Percentiles rank a stretch among this genome's conserved stretches.
phyloP scores from a whole-genome alignment of 2,113 vertebrate genomes.

The Tylochromis polylepis region DNA sequence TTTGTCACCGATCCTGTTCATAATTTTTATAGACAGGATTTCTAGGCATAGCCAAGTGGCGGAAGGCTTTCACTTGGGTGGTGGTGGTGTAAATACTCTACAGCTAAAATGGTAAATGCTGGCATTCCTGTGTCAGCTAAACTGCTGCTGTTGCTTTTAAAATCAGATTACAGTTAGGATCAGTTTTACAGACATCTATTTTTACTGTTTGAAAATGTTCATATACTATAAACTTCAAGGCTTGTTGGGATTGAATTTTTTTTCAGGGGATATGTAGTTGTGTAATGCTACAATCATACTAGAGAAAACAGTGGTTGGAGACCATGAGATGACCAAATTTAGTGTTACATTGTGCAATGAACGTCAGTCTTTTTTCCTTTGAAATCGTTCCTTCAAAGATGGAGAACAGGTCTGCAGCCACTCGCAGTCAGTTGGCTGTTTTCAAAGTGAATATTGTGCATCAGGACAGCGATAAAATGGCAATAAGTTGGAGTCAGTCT shows the following conservation, averaged over 20 bases:
- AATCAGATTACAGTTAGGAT: background rate
- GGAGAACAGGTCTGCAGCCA: background rate
- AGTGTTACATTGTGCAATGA: background rate
- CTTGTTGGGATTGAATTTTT: background rate
- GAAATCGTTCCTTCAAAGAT: rapidly evolving
- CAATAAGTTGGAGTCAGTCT: background rate
- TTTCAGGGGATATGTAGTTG: background rate
- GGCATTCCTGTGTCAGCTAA: background rate
- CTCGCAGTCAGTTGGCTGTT: rapidly evolving
- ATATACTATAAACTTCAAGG: background rate
- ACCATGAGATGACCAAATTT: background rate
- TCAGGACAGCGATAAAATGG: background rate
- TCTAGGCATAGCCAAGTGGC: too few relatives aligned
- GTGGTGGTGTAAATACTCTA: too few relatives aligned
- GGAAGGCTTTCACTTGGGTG: too few relatives aligned
- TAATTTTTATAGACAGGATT: too few relatives aligned
- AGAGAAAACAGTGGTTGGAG: background rate
- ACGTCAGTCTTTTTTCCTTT: background rate
- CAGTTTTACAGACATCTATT: rapidly evolving
- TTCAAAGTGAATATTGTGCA: background rate
- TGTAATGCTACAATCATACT: background rate
- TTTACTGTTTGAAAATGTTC: too few relatives aligned
- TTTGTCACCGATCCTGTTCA: too few relatives aligned
- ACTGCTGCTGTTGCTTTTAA: background rate
- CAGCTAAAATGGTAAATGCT: background rate